These are phyloP conservation scores for Ptilodon capucinus DNA, from an alignment of 2,888 invertebrate species.

Conservation along the genomic window DNA sequence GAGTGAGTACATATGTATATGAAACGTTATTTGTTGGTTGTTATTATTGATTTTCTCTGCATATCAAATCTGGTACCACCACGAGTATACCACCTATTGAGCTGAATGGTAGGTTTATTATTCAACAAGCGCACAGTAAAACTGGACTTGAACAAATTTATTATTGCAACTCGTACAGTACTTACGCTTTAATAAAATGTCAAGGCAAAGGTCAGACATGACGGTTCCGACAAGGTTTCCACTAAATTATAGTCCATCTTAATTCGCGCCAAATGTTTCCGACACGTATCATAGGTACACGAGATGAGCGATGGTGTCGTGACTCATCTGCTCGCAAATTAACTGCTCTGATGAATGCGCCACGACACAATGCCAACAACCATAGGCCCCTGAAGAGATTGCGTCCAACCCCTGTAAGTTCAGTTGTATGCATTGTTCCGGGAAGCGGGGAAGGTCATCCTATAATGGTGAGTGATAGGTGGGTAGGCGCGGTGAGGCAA, in stretches of 20 bases:
- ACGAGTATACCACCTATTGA: too few species aligned
- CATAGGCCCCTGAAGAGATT: constrained; percentile 37
- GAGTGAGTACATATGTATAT: too few species aligned
- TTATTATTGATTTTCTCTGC: too few species aligned
- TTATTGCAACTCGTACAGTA: not conserved
- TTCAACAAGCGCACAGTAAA: too few species aligned
- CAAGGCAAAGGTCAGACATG: too few species aligned
- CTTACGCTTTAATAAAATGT: not conserved
- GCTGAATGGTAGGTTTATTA: too few species aligned
- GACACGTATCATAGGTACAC: constrained; percentile 58
- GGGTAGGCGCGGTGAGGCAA: constrained; percentile 61
- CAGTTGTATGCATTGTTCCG: constrained; percentile 18
- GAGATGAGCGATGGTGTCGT: constrained; percentile 76
- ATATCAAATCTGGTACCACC: too few species aligned
- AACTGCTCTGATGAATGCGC: constrained; percentile 77
- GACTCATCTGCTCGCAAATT: constrained; percentile 78
- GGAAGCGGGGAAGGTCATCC: constrained; percentile 35
- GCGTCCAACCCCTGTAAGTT: constrained; percentile 17
- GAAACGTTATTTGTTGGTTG: too few species aligned
- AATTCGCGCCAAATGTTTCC: constrained; percentile 55
- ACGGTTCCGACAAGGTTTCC: not conserved
- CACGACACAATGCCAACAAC: constrained; percentile 49
- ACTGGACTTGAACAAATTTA: not conserved
- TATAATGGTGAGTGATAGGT: constrained; percentile 48
- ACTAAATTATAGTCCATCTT: constrained; percentile 11